These are phyloP conservation scores for Eristalis arbustorum DNA, from an alignment of 2,888 invertebrate genomes.

Conservation along the genomic window DNA sequence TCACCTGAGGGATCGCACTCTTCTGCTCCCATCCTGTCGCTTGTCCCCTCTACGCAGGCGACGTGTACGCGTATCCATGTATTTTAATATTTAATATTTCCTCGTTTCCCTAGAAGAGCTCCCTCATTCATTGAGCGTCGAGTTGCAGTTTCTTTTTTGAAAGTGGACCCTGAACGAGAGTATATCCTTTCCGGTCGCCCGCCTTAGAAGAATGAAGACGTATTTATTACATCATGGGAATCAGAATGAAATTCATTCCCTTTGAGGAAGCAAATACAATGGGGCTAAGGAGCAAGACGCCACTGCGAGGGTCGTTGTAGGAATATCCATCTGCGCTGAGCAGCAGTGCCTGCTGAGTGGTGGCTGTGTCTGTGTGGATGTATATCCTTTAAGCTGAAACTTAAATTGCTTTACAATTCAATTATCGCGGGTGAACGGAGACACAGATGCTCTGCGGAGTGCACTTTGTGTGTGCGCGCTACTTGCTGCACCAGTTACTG, in stretches of 20 bases:
- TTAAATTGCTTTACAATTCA: constrained; percentile 68
- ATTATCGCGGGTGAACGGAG: constrained; percentile 58
- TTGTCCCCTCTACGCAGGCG: not conserved
- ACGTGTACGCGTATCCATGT: constrained; percentile 27
- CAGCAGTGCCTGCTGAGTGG: not conserved
- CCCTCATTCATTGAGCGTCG: not conserved
- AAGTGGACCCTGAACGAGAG: constrained; percentile 35
- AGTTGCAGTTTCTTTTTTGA: constrained; percentile 1
- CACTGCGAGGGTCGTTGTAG: constrained; percentile 15
- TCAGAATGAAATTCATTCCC: constrained; percentile 62
- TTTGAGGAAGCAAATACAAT: constrained; percentile 29
- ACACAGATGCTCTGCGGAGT: constrained; percentile 30
- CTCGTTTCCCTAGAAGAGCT: not conserved
- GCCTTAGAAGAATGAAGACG: constrained; percentile 26
- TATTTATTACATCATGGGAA: constrained; percentile 62
- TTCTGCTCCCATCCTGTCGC: not conserved
- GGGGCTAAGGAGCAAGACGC: constrained; percentile 38
- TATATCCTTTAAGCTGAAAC: constrained; percentile 56
- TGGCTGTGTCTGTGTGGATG: not conserved
- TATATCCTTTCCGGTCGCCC: constrained; percentile 9
- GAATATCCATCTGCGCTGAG: constrained; percentile 32
- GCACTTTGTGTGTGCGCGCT: constrained; percentile 14
- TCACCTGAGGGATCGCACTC: constrained; percentile 23
- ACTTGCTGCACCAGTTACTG: not conserved
- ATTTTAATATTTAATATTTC: constrained; percentile 52